Conservation (phyloP, 1,140 invertebrate species). For the Polypedilum vanderplanki region DNA sequence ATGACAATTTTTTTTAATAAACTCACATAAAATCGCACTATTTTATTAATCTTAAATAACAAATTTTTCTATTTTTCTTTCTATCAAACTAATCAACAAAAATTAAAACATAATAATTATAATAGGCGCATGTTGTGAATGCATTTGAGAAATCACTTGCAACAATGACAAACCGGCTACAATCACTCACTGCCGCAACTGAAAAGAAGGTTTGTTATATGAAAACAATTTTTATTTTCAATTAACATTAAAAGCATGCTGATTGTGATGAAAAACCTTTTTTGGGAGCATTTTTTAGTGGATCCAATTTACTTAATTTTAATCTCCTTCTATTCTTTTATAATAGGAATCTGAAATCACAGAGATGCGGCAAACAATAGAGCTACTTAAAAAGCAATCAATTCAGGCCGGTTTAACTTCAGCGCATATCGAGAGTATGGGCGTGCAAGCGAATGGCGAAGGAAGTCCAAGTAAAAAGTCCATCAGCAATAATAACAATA, state of each 20-base stretch:
- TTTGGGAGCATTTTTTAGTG: too few relatives aligned
- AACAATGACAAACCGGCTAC: conserved; percentile 86
- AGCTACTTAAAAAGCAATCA: conserved; percentile 75
- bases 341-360: conserved; percentile 77
- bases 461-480: not conserved
- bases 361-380: conserved; percentile 79
- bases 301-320: not conserved
- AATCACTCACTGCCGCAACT: conserved; percentile 77
- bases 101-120: conserved; percentile 36
- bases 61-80: not conserved
- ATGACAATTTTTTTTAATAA: too few relatives aligned
- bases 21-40: too few relatives aligned
- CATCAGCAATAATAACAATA: too few relatives aligned
- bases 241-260: not conserved
- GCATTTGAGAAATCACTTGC: conserved; percentile 90
- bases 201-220: conserved; percentile 76
- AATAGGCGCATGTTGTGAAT: conserved; percentile 87
- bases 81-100: not conserved
- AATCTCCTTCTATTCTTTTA: conserved; percentile 30
- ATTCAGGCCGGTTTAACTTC: conserved; percentile 69
- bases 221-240: too few relatives aligned
- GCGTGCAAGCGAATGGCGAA: conserved; percentile 33
- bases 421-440: conserved; percentile 51
- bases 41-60: not conserved
- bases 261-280: not conserved